phyloP scores from a whole-genome alignment of 2,888 invertebrate species.

The Tridacna crocea region DNA sequence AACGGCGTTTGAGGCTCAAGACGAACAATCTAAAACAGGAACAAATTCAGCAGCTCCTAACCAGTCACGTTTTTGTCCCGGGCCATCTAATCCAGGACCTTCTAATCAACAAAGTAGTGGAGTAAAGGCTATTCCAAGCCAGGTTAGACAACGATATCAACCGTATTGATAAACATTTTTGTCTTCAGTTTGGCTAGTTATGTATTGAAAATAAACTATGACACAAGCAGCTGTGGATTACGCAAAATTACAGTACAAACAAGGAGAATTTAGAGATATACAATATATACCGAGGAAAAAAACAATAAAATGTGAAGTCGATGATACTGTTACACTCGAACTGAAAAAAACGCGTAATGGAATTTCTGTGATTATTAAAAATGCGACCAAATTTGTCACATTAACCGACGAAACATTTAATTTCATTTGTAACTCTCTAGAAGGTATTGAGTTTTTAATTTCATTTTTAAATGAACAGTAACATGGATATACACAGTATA shows the following conservation, averaged over 20 bases:
- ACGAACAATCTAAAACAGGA: neutral
- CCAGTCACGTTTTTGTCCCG: neutral
- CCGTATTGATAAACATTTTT: too few relatives aligned
- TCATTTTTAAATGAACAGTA: slow-evolving; percentile 8
- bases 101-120: neutral
- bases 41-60: neutral
- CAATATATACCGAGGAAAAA: neutral
- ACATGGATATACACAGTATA: neutral
- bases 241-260: neutral
- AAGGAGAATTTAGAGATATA: neutral
- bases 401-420: neutral
- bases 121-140: too few relatives aligned
- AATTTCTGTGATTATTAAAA: neutral
- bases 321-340: neutral
- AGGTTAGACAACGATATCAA: too few relatives aligned
- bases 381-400: slow-evolving; percentile 8
- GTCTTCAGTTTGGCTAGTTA: too few relatives aligned
- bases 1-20: neutral
- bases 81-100: neutral
- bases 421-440: slow-evolving; percentile 7
- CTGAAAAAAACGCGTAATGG: neutral
- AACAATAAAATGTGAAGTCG: neutral
- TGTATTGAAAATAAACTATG: neutral
- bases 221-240: neutral
- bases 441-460: neutral